A percentile compares a stretch with the other conserved stretches of the same genome.
These are phyloP conservation scores for Mastomys coucha DNA, from an alignment of 2,113 vertebrate species.

Conservation along the genomic window DNA sequence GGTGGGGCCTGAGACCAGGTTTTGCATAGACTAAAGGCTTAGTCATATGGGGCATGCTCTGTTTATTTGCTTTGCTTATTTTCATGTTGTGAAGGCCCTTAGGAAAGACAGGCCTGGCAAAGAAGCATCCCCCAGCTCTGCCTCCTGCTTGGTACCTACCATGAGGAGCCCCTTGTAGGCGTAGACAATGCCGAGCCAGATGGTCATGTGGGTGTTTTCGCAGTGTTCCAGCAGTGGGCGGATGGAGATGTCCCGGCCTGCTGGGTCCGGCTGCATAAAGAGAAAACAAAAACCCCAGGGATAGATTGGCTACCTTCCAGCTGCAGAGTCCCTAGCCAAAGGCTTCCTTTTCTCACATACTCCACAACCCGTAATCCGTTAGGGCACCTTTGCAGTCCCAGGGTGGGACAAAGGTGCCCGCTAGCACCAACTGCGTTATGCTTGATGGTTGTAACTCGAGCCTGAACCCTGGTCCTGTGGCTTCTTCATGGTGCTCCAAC, in stretches of 20 bases:
- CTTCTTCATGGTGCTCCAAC: background rate
- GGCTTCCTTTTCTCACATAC: background rate
- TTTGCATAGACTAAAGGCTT: background rate
- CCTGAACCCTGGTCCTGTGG: background rate
- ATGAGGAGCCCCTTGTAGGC: slow-evolving; percentile 99
- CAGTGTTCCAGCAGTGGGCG: slow-evolving; percentile 99
- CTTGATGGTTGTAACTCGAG: background rate
- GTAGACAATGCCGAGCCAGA: slow-evolving; percentile 99
- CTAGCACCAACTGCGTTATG: background rate
- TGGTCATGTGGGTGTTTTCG: slow-evolving; percentile 99
- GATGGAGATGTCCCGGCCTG: slow-evolving; percentile 97
- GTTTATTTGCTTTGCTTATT: background rate
- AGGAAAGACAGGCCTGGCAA: background rate
- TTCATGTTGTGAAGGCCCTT: background rate
- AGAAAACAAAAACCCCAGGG: slow-evolving; percentile 66
- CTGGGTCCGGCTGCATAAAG: slow-evolving; percentile 94
- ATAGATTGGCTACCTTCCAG: background rate
- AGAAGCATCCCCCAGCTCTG: background rate
- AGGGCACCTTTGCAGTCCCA: background rate
- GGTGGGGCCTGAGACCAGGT: background rate
- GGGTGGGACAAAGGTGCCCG: background rate
- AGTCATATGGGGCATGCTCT: background rate
- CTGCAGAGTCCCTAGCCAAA: background rate
- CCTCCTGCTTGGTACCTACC: slow-evolving; percentile 88
- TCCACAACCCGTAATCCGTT: background rate